These are phyloP conservation scores for Calonectris borealis DNA, from an alignment of 2,113 vertebrate genomes.

Conservation along the genomic window DNA sequence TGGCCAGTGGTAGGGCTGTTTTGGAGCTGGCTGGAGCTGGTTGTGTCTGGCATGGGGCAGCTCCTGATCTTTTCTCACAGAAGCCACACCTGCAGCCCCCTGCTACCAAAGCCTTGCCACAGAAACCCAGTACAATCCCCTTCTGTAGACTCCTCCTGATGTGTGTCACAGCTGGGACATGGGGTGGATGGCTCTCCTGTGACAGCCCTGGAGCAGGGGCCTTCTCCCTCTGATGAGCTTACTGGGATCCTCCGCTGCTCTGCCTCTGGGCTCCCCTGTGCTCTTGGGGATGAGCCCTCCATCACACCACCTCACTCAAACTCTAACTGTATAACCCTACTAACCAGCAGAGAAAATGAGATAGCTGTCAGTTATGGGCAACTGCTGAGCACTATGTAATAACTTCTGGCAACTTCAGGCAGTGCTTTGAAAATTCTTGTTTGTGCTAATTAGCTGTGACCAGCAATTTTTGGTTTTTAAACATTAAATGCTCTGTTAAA, in stretches of 20 bases:
- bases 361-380: background rate
- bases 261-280: background rate
- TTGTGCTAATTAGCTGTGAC: background rate
- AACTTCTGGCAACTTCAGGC: background rate
- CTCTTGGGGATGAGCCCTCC: background rate
- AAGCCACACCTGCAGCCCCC: background rate
- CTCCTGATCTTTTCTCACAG: background rate
- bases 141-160: background rate
- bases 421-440: background rate
- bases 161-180: background rate
- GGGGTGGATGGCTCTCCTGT: background rate
- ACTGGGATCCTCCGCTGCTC: fast-evolving
- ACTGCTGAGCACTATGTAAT: background rate
- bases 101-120: background rate
- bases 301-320: background rate
- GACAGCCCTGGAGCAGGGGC: background rate
- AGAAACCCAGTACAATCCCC: background rate
- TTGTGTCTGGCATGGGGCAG: background rate
- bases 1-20: background rate
- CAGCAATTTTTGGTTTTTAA: background rate
- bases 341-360: background rate
- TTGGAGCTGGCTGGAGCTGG: background rate
- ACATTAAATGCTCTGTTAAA: slow-evolving; percentile 23
- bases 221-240: background rate
- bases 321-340: background rate